These are phyloP conservation scores for Sarotherodon lohbergeri DNA, from an alignment of 2,113 vertebrate genomes.

Conservation along the genomic window DNA sequence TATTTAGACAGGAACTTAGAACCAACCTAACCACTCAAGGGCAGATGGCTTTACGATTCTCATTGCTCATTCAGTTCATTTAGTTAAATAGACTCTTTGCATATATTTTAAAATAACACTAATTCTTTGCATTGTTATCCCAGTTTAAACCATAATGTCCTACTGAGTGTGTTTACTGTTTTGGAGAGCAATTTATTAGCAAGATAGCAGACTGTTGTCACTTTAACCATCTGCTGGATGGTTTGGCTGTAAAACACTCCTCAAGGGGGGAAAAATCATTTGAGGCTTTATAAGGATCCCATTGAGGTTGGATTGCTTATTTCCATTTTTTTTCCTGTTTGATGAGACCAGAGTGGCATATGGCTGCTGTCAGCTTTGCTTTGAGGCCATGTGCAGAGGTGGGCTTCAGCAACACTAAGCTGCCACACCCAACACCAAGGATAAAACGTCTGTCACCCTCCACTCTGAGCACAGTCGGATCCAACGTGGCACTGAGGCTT, in stretches of 20 bases:
- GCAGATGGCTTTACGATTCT: conserved; percentile 27
- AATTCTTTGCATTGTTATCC: conserved; percentile 36
- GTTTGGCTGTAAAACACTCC: conserved; percentile 12
- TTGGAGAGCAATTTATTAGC: conserved; percentile 13
- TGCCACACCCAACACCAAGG: conserved; percentile 1
- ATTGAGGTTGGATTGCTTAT: background rate
- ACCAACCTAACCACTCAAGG: conserved; percentile 12
- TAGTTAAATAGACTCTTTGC: conserved; percentile 40
- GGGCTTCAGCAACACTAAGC: background rate
- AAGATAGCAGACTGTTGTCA: conserved; percentile 25
- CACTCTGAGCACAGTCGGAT: background rate
- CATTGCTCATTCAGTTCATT: conserved; percentile 20
- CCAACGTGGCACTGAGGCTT: conserved; percentile 5
- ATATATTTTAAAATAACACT: conserved; percentile 44
- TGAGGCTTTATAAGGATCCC: conserved; percentile 2
- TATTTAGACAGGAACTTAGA: conserved; percentile 49
- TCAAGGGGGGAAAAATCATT: background rate
- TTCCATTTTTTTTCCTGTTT: background rate
- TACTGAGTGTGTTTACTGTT: conserved; percentile 48
- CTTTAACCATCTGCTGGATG: conserved; percentile 44
- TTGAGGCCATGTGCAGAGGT: conserved; percentile 21
- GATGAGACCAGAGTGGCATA: background rate
- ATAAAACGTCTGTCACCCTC: conserved; percentile 8
- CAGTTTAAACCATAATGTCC: conserved; percentile 23
- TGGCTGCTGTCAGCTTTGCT: conserved; percentile 19